Conservation (phyloP, 2,113 vertebrate species). For the Albula glossodonta region DNA sequence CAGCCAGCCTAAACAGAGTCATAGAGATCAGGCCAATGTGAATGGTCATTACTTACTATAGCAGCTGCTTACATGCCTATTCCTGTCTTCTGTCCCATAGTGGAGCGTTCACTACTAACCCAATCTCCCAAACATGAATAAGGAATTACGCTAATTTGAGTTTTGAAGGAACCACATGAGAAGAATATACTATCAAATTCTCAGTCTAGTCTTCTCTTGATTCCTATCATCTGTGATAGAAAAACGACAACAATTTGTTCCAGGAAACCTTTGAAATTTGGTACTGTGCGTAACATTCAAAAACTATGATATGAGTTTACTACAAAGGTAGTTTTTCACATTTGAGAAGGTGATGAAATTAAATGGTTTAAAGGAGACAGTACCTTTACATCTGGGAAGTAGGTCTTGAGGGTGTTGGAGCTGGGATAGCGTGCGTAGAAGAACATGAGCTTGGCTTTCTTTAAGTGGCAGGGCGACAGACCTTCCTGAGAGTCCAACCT, state of each 20-base stretch:
- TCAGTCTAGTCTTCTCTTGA: not conserved
- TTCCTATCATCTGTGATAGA: not conserved
- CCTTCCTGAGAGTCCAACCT: conserved; percentile 84
- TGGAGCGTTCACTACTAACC: no score
- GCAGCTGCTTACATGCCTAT: not conserved
- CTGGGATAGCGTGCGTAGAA: conserved; percentile 97
- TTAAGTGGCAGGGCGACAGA: conserved; percentile 96
- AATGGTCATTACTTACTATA: not conserved
- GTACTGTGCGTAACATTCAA: not conserved
- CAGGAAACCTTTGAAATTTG: not conserved
- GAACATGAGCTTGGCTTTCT: conserved; percentile 99
- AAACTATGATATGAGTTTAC: not conserved
- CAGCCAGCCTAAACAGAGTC: no score
- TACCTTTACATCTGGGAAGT: conserved; percentile 99
- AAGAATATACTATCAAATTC: not conserved
- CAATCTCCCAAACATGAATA: no score
- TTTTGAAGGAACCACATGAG: not conserved
- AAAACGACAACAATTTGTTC: not conserved
- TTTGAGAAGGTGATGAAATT: not conserved
- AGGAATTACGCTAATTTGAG: no score
- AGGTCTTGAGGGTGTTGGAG: conserved; percentile 98
- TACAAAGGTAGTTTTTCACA: not conserved
- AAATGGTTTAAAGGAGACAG: not conserved
- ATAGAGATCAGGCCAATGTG: not conserved
- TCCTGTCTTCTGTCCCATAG: no score